Evolutionary conservation across 2,888 invertebrate species (phyloP), one percentile per base, ranked within the genome.

Genomic region (Coronaproctus castanopsis): DNA sequence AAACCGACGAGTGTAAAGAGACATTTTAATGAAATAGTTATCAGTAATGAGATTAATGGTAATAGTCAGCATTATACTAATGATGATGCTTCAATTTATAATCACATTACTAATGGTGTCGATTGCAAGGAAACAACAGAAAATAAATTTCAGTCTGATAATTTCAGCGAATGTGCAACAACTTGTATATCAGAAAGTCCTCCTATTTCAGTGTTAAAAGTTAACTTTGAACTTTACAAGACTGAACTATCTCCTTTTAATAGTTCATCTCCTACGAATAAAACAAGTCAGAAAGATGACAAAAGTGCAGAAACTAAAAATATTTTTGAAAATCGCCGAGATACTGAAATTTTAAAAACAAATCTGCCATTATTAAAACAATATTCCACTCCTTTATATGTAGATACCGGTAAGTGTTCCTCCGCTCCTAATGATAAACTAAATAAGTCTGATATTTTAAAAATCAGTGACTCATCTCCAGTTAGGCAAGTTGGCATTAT

Each of bases 21-120:
- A 21, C 53, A 22, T 20, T 53, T n/a, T 20, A 20, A 22, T 21
- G 21, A 22, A 53, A 53, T 21, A 3, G 21, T 21, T 21, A 23
- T 2, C 54, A 54, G n/a, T n/a, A 21, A 36, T 36, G 14, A 36
- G 5, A 36, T 8, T 36, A 55, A 82, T 80, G 62, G 83, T 49
- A 60, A 54, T 60, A 58, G 24, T 54, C 53, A 58, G 14, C 57
- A 54, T 60, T 20, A 19, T 36, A 59, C 5, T 58, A 57, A 24
- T 52, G 51, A 2, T 14, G 52, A 24, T 21, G 52, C 24, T 57
- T n/a, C 18, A 14, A 57, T 21, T 57, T 24, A 51, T 19, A 57
- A 1, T 19, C 23, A n/a, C 18, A 58, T 20, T 49, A 53, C 20
- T 20, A 57, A 60, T 24, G 53, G 53, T 23, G 49, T 22, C 5